A percentile compares a stretch with the other conserved stretches of the same genome.
Evolutionary conservation across 2,113 vertebrate species (phyloP).

Genomic region (Actinemys pallida): DNA sequence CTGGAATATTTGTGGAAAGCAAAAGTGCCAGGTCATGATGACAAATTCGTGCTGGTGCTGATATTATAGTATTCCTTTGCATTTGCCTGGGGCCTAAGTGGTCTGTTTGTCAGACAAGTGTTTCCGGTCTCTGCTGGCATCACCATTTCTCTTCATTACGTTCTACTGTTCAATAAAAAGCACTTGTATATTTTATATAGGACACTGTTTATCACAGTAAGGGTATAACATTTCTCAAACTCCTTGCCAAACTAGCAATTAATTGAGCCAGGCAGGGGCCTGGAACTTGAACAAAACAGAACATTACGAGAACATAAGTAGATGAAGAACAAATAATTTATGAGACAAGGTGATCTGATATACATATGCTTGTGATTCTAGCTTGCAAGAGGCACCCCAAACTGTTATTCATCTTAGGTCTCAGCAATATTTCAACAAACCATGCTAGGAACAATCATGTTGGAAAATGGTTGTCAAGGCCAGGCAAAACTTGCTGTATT

Average conservation of each 20-base stretch:
- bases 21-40: not conserved
- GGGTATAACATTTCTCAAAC: not conserved
- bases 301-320: not conserved
- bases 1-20: not conserved
- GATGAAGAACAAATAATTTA: not conserved
- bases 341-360: not conserved
- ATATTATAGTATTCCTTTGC: not conserved
- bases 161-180: not conserved
- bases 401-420: not conserved
- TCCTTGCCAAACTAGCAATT: not conserved
- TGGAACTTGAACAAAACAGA: not conserved
- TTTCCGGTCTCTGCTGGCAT: not conserved
- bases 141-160: not conserved
- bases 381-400: not conserved
- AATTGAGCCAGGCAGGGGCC: not conserved
- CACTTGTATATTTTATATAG: not conserved
- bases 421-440: not conserved
- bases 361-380: not conserved
- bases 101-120: not conserved
- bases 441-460: not conserved
- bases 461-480: not conserved
- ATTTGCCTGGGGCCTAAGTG: not conserved
- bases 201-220: not conserved
- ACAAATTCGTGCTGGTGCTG: not conserved
- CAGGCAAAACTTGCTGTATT: not conserved